These are phyloP conservation scores for Darevskia nairensis DNA, from an alignment of 2,797 vertebrate genomes.

Conservation along the genomic window DNA sequence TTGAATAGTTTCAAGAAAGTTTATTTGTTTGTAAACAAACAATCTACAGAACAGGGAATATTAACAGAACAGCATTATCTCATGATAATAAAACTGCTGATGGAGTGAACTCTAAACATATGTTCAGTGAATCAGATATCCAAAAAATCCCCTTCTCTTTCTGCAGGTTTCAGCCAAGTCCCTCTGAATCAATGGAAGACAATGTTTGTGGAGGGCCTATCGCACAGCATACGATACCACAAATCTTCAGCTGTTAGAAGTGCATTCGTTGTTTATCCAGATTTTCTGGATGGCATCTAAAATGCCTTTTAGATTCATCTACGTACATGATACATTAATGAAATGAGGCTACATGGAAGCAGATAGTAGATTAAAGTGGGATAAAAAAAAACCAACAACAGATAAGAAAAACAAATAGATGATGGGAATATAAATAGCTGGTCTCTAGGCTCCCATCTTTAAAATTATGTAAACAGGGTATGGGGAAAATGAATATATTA, in stretches of 20 bases:
- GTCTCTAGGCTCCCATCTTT: conserved; percentile 12
- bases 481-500: conserved; percentile 24
- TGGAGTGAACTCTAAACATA: neutral
- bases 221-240: neutral
- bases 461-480: conserved; percentile 22
- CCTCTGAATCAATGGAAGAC: neutral
- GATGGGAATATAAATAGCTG: conserved; percentile 30
- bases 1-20: neutral
- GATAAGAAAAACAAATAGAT: conserved; percentile 5
- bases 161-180: neutral
- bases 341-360: neutral
- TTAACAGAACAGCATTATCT: neutral
- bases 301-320: neutral
- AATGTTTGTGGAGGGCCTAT: neutral
- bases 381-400: conserved; percentile 1
- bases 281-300: neutral
- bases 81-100: neutral
- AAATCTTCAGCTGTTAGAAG: neutral
- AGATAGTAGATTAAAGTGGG: neutral
- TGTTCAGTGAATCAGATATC: neutral
- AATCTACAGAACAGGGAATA: neutral
- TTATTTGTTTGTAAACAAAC: neutral
- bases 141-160: neutral
- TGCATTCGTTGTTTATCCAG: neutral
- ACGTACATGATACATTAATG: neutral